Base-by-base conservation (phyloP, 2,113 vertebrate species). In the Notothenia coriiceps region DNA sequence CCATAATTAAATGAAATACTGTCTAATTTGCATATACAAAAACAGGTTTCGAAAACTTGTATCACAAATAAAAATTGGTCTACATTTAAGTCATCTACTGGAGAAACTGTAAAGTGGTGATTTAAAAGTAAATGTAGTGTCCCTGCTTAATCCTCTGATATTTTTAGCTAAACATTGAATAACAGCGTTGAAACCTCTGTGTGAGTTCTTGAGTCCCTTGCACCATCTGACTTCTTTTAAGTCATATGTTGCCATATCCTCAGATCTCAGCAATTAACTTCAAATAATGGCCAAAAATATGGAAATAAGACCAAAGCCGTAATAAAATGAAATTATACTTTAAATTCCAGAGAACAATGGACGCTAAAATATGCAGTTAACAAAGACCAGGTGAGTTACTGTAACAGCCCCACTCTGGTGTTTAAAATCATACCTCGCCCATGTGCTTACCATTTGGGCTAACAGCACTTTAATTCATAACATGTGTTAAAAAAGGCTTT, bases 391-490 rank as follows among this genome's bases (percentile, higher is more conserved):
- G 50, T 77, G 67, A 40, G 44, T 20, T 43, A 7, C 25, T 71
- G 17, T 43, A 44, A 35, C 40, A 78, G 65, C 22, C 43, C 2
- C 18, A 67, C 15, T 50, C 14, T 63, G 67, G 46, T 60, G 46
- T 72, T 52, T 61, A 17, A 40, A 25, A 55, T 81, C 62, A 70
- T 63, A 59, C 44, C 20, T 40, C 57, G 51, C 40, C 7, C 51
- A 40, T 64, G 49, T 83, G 47, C 43, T 77, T 55, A 60, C 6
- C 13, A 7, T 43, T 29, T 29, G 40, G n/a, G 25, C 49, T 72
- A 79, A 59, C 59, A 33, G 49, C 18, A 15, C 22, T 77, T 79
- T 75, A 61, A 69, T 80, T 72, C 63, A 29, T 54, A 57, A 61
- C 47, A 43, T 75, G 44, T 52, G 15, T 12, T 59, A 46, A 55